Evolutionary conservation across 2,888 invertebrate species (phyloP).

Genomic region (Leptodirus hochenwartii): DNA sequence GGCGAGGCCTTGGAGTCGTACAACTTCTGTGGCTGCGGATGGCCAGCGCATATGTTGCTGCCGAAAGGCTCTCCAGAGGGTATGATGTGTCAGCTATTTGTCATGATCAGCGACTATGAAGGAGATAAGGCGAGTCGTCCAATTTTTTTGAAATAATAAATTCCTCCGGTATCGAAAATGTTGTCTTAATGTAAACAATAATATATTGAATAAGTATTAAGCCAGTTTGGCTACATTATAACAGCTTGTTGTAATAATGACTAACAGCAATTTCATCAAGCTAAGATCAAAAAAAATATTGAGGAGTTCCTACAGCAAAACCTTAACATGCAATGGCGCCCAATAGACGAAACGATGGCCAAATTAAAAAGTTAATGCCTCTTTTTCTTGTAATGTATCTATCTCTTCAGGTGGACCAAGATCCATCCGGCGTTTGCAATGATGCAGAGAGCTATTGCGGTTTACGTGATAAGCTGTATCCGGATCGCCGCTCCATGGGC

Average conservation of each 20-base stretch:
- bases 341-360: too few relatives aligned
- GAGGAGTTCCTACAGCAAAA: too few relatives aligned
- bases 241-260: too few relatives aligned
- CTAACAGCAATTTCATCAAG: too few relatives aligned
- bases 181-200: too few relatives aligned
- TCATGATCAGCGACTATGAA: conserved; percentile 57
- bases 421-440: conserved; percentile 34
- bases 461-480: conserved; percentile 50
- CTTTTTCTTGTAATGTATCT: not conserved
- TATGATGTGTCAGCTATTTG: conserved; percentile 48
- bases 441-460: conserved; percentile 63
- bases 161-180: too few relatives aligned
- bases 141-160: too few relatives aligned
- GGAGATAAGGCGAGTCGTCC: conserved; percentile 50
- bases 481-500: conserved; percentile 63
- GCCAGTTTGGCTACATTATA: too few relatives aligned
- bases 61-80: conserved; percentile 54
- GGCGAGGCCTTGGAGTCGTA: conserved; percentile 35
- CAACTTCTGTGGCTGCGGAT: conserved; percentile 78
- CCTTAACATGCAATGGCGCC: too few relatives aligned
- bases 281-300: too few relatives aligned
- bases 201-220: too few relatives aligned
- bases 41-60: conserved; percentile 68
- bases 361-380: too few relatives aligned
- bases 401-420: conserved; percentile 28